Base-by-base conservation (phyloP, 1,140 invertebrate genomes). In the Antheraea mylitta region DNA sequence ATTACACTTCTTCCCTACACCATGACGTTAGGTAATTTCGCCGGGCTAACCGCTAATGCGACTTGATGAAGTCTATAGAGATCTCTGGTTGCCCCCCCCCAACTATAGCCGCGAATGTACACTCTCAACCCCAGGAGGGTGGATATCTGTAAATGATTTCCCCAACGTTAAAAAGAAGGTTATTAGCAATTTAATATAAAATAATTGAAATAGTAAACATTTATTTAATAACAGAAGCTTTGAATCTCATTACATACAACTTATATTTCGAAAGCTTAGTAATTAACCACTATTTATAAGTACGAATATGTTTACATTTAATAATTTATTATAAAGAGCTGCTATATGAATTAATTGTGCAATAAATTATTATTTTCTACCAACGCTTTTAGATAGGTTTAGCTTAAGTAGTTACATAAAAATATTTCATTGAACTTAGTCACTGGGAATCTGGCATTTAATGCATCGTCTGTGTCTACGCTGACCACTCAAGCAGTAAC, bases 361-460 rank as follows among this genome's bases (percentile, higher is more conserved):
- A 42, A 53, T 16, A n/a, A 53, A 13, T 53, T 13, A 16, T 53
- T 53, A 53, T 10, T 53, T 53, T 53, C 11, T 53, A 53, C 45
- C 45, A 16, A 53, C 13, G 45, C 45, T 13, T 5, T 53, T 53
- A 16, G 45, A 53, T 53, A 16, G 16, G 45, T 53, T 13, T 53
- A 53, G 45, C 45, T 53, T 53, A 53, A 53, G 36, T 22, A 61
- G 13, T 22, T 22, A 61, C 19, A 76, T 76, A 75, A 73, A 77
- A 76, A 74, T 80, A 53, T 53, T 53, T 3, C 60, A 76, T 70
- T 77, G 75, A 70, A 82, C 74, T 84, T 78, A 85, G 80, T 83
- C 83, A 86, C 85, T 91, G 89, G 87, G 89, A 91, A 89, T 86
- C 80, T 91, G 89, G 87, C 89, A 91, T 91, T 91, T 91, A 89